Base-by-base conservation (phyloP, 2,888 invertebrate species). In the Drosophila macrospina region DNA sequence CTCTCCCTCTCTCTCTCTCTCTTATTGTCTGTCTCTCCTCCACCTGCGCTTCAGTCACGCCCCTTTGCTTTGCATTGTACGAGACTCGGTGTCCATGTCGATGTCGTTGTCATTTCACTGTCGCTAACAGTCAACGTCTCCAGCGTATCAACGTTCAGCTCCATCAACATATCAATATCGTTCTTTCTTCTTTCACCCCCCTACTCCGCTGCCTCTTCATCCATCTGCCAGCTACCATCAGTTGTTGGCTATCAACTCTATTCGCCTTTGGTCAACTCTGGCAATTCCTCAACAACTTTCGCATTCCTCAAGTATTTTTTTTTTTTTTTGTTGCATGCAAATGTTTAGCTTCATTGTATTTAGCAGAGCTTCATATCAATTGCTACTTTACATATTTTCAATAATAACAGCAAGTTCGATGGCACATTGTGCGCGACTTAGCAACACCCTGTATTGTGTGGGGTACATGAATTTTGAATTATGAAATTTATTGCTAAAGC, bases 1-100 rank as follows among this genome's bases (percentile, higher is more conserved):
- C 20, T 7, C 10, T n/a, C 4, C 8, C 15, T 8, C 24, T 24
- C 44, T 42, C 26, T 26, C 2, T 13, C 10, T 15, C 39, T 8
- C 8, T 28, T 10, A 20, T 13, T 10, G 16, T 41, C 1, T 0
- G 10, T 5, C 8, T 1, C n/a, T 16, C 4, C 13, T 28, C 20
- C 32, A 34, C 32, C 48, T 34, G 42, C 42, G 0, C n/a, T 3
- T 10, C 4, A 55, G 32, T 34, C 51, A 51, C 51, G 51, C 44
- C 44, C 15, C 36, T 30, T 10, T 7, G 36, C 32, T 55, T 47
- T 55, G 47, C 37, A 39, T 55, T 47, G 34, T 37, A 37, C 28
- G 60, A 24, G 16, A 42, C 26, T 51, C 34, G 51, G 59, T 60
- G 24, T 60, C 42, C 36, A 52, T 52, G 60, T 52, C 56, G 16